These are phyloP conservation scores for Metallyticus violacea DNA, from an alignment of 2,888 invertebrate species.

Conservation along the genomic window DNA sequence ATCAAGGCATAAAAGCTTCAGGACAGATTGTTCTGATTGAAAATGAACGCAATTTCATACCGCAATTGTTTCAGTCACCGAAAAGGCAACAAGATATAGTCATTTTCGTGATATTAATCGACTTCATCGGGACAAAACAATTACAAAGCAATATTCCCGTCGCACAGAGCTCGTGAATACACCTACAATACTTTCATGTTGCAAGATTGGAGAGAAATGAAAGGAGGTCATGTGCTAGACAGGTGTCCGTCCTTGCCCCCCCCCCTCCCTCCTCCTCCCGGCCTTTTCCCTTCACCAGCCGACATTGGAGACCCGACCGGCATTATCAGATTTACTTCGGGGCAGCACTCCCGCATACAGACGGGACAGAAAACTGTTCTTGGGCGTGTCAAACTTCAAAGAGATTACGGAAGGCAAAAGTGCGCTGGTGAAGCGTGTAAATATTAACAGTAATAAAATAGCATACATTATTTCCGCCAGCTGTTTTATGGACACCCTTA, in stretches of 20 bases:
- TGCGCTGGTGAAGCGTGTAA: neutral
- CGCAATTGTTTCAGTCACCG: too few species aligned
- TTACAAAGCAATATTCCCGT: neutral
- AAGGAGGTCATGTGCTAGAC: neutral
- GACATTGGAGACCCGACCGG: neutral
- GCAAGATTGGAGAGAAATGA: neutral
- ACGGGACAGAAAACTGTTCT: neutral
- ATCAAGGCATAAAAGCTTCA: too few species aligned
- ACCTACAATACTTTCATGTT: neutral
- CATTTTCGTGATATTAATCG: too few species aligned
- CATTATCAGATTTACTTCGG: neutral
- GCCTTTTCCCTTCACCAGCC: neutral
- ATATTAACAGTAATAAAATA: neutral
- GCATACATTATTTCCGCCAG: too few species aligned
- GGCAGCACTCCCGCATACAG: neutral
- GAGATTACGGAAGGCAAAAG: too few species aligned
- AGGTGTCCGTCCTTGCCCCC: conserved; percentile 14
- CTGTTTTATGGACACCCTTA: too few species aligned
- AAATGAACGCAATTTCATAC: too few species aligned
- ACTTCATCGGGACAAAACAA: neutral
- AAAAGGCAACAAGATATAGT: too few species aligned
- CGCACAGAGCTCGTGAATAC: neutral
- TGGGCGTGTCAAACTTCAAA: neutral
- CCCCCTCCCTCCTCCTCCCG: neutral
- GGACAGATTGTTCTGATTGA: too few species aligned